A percentile compares a stretch with the other conserved stretches of the same genome.
phyloP scores from a whole-genome alignment of 1,140 invertebrate genomes.

The Vanessa atalanta region DNA sequence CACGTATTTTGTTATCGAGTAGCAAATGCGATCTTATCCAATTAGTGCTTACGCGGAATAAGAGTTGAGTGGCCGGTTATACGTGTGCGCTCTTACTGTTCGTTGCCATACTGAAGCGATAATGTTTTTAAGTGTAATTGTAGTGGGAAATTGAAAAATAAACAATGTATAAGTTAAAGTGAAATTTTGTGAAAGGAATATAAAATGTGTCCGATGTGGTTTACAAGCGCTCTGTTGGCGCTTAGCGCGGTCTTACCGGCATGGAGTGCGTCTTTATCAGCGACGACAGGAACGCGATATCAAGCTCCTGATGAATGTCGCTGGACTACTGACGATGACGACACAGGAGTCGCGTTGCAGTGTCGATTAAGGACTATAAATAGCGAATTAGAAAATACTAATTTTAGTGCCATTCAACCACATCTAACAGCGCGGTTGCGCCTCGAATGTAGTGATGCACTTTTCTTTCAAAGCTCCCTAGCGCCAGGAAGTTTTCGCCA shows the following conservation, averaged over 20 bases:
- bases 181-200: slow-evolving; percentile 66
- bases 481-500: slow-evolving; percentile 91
- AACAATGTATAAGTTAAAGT: slow-evolving; percentile 73
- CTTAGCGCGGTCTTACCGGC: slow-evolving; percentile 64
- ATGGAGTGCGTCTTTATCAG: slow-evolving; percentile 74
- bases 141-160: slow-evolving; percentile 61
- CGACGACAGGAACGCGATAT: slow-evolving; percentile 81
- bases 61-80: slow-evolving; percentile 75
- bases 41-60: slow-evolving; percentile 77
- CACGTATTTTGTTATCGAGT: slow-evolving; percentile 46
- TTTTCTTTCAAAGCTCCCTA: slow-evolving; percentile 93
- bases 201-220: slow-evolving; percentile 72
- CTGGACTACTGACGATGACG: slow-evolving; percentile 85
- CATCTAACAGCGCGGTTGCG: slow-evolving; percentile 90
- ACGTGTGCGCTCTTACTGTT: slow-evolving; percentile 63
- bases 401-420: slow-evolving; percentile 93
- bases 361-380: slow-evolving; percentile 92
- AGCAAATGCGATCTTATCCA: slow-evolving; percentile 72
- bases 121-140: slow-evolving; percentile 57
- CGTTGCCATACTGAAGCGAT: slow-evolving; percentile 54
- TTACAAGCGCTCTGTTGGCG: slow-evolving; percentile 65
- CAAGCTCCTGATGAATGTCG: slow-evolving; percentile 93
- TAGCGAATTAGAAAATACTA: slow-evolving; percentile 93
- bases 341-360: slow-evolving; percentile 87
- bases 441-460: slow-evolving; percentile 90